Evolutionary conservation across 2,113 vertebrate genomes (phyloP).

Genomic region (Atrichornis clamosus): DNA sequence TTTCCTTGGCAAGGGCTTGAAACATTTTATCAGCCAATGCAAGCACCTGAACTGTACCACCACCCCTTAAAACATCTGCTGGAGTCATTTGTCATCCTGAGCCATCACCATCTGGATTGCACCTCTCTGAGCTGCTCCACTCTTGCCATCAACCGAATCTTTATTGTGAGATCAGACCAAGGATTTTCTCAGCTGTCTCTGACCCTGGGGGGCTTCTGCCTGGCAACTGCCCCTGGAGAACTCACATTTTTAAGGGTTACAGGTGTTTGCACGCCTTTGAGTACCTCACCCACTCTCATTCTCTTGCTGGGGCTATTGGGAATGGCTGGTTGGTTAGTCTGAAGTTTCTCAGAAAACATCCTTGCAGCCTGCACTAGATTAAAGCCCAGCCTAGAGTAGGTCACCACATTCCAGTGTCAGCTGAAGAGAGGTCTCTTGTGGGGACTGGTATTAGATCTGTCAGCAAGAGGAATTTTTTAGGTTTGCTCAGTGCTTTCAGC

Average conservation of each 20-base stretch:
- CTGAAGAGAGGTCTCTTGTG: not conserved
- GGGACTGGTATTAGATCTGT: not conserved
- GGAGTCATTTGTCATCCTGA: conserved; percentile 13
- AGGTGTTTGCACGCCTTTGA: not conserved
- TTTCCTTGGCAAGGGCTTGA: conserved; percentile 29
- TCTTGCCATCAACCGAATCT: not conserved
- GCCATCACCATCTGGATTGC: not conserved
- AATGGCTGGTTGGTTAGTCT: not conserved
- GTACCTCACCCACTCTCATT: not conserved
- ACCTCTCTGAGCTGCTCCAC: not conserved
- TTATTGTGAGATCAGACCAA: not conserved
- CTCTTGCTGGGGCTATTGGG: not conserved
- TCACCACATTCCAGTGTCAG: not conserved
- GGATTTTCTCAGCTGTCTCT: not conserved
- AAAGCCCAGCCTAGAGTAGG: not conserved
- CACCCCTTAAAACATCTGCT: conserved; percentile 23
- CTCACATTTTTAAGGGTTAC: not conserved
- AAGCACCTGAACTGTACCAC: conserved; percentile 32
- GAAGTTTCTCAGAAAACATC: not conserved
- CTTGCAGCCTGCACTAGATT: not conserved
- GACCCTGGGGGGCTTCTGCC: not conserved
- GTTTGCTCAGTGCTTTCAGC: not conserved
- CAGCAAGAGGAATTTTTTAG: not conserved
- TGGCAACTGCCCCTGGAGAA: not conserved
- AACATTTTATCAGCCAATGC: conserved; percentile 33